These are phyloP conservation scores for Rhodinocichla rosea DNA, from an alignment of 2,113 vertebrate genomes.

Conservation along the genomic window DNA sequence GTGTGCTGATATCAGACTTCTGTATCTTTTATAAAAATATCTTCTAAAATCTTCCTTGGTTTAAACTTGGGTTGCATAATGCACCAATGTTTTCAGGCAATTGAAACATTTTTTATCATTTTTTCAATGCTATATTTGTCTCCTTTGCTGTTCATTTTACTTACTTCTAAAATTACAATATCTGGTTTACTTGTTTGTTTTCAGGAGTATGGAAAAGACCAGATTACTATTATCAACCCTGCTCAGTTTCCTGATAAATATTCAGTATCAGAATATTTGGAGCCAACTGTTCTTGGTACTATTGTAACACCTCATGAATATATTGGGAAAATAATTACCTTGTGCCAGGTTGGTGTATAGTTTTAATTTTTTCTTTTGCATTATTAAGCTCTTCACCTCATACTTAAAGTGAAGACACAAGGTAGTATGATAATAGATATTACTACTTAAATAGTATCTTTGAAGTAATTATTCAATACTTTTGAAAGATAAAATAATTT, in stretches of 20 bases:
- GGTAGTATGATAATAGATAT: neutral
- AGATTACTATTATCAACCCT: conserved; percentile 92
- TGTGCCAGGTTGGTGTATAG: conserved; percentile 84
- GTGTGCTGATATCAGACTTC: neutral
- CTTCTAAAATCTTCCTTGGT: neutral
- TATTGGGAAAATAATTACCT: conserved; percentile 86
- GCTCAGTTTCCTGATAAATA: conserved; percentile 88
- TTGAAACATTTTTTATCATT: neutral
- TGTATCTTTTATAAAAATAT: neutral
- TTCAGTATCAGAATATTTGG: conserved; percentile 85
- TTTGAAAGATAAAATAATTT: neutral
- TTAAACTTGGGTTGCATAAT: neutral
- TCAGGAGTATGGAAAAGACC: conserved; percentile 83
- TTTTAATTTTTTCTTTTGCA: neutral
- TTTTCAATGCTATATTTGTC: neutral
- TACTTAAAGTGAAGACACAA: neutral
- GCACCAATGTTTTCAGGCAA: neutral
- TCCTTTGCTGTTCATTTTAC: neutral
- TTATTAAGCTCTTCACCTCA: neutral
- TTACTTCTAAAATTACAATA: neutral
- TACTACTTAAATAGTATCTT: neutral
- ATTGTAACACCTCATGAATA: conserved; percentile 87
- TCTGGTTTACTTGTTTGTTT: neutral
- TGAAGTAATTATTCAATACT: neutral
- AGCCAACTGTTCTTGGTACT: conserved; percentile 91